phyloP scores from a whole-genome alignment of 2,888 invertebrate species.

The Aradus depressus region DNA sequence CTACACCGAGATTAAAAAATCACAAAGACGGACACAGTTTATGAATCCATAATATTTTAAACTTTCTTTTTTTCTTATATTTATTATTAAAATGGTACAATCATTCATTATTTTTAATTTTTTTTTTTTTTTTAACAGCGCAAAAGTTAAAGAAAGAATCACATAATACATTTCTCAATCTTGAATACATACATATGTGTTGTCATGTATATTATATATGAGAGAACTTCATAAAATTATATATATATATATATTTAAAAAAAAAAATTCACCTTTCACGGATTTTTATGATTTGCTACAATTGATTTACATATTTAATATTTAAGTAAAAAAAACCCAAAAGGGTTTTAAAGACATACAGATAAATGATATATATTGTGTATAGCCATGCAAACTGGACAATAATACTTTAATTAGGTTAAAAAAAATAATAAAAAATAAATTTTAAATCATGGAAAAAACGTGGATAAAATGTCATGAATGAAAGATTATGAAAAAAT shows the following conservation, averaged over 20 bases:
- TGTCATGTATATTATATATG: neutral
- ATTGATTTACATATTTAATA: neutral
- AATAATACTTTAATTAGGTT: conserved; percentile 27
- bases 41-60: too few relatives aligned
- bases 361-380: too few relatives aligned
- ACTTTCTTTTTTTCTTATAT: too few relatives aligned
- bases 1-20: conserved; percentile 17
- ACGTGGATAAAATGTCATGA: conserved; percentile 23
- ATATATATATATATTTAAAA: conserved; percentile 8
- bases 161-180: conserved; percentile 10
- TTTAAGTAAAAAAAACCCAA: conserved; percentile 3
- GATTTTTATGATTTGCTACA: conserved; percentile 5
- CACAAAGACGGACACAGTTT: conserved; percentile 18
- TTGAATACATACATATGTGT: conserved; percentile 7
- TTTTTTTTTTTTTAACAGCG: too few relatives aligned
- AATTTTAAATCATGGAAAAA: conserved; percentile 25
- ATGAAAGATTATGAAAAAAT: conserved; percentile 16
- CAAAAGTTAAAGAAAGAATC: conserved; percentile 6
- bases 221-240: neutral
- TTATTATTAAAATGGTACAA: conserved; percentile 12
- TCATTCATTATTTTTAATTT: conserved; percentile 8
- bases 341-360: conserved; percentile 13
- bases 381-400: conserved; percentile 20
- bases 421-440: conserved; percentile 22
- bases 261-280: conserved; percentile 4